These are phyloP conservation scores for Tridacna crocea DNA, from an alignment of 2,888 invertebrate genomes.

Conservation along the genomic window DNA sequence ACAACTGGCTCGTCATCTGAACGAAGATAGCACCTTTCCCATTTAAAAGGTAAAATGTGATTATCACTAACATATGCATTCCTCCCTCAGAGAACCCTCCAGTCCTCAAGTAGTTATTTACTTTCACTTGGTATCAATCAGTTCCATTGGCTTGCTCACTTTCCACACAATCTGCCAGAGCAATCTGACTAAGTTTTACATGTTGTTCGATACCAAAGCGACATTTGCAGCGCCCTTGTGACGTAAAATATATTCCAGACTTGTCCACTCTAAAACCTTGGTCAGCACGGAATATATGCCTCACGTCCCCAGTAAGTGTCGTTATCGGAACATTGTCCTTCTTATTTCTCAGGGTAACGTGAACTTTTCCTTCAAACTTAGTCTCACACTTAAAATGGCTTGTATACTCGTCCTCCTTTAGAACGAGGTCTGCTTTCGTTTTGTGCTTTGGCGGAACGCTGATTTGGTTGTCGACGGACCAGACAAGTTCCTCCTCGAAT, in stretches of 20 bases:
- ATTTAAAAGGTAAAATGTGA: too few relatives aligned
- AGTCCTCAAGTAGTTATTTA: too few relatives aligned
- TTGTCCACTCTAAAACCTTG: constrained; percentile 76
- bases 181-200: constrained; percentile 80
- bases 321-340: constrained; percentile 82
- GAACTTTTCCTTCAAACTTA: constrained; percentile 81
- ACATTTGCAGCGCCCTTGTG: constrained; percentile 83
- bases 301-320: constrained; percentile 80
- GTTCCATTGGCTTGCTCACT: constrained; percentile 15
- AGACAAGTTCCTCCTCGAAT: constrained; percentile 83
- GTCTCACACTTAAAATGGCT: constrained; percentile 82
- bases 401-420: constrained; percentile 81
- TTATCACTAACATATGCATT: too few relatives aligned
- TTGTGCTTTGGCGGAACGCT: constrained; percentile 81
- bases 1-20: too few relatives aligned
- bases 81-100: too few relatives aligned
- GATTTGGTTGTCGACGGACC: constrained; percentile 84
- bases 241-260: constrained; percentile 73
- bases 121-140: background rate
- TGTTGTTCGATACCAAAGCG: constrained; percentile 84
- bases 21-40: too few relatives aligned
- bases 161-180: constrained; percentile 40
- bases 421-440: constrained; percentile 82
- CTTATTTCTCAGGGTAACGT: constrained; percentile 81
- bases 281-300: constrained; percentile 78